These are phyloP conservation scores for Noctua janthe DNA, from an alignment of 2,888 invertebrate genomes.

Conservation along the genomic window DNA sequence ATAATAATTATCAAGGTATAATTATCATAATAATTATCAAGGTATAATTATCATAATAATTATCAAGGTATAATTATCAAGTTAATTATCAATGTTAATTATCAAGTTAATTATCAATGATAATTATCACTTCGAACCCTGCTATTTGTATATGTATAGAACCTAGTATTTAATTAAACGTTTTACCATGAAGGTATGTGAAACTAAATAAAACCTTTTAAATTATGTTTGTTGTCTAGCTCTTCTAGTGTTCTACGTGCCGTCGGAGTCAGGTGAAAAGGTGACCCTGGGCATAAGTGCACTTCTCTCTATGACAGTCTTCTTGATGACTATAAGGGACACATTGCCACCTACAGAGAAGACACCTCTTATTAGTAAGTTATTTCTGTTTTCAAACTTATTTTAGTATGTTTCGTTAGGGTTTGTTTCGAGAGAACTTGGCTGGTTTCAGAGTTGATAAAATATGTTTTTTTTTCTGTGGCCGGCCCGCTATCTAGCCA, in stretches of 20 bases:
- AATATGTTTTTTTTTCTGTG: too few species aligned
- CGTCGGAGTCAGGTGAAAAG: conserved; percentile 96
- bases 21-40: too few species aligned
- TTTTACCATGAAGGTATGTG: background rate
- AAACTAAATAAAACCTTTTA: conserved; percentile 33
- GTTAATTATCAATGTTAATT: too few species aligned
- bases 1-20: too few species aligned
- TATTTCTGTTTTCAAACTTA: conserved; percentile 1
- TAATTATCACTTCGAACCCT: too few species aligned
- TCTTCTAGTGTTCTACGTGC: conserved; percentile 96
- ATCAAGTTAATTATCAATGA: too few species aligned
- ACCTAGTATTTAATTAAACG: background rate
- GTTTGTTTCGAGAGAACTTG: background rate
- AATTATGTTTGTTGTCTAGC: conserved; percentile 86
- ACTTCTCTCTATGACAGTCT: conserved; percentile 96
- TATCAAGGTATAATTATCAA: too few species aligned
- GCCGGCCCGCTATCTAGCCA: too few species aligned
- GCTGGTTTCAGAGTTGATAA: background rate
- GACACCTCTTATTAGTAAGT: conserved; percentile 96
- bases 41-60: too few species aligned
- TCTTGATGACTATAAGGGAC: conserved; percentile 96
- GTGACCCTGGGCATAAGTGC: conserved; percentile 96
- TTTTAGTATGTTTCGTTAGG: background rate
- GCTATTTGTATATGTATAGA: conserved; percentile 77
- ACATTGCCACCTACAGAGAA: conserved; percentile 96